Evolutionary conservation across 2,888 invertebrate genomes (phyloP).

Genomic region (Calliscelio sp.): DNA sequence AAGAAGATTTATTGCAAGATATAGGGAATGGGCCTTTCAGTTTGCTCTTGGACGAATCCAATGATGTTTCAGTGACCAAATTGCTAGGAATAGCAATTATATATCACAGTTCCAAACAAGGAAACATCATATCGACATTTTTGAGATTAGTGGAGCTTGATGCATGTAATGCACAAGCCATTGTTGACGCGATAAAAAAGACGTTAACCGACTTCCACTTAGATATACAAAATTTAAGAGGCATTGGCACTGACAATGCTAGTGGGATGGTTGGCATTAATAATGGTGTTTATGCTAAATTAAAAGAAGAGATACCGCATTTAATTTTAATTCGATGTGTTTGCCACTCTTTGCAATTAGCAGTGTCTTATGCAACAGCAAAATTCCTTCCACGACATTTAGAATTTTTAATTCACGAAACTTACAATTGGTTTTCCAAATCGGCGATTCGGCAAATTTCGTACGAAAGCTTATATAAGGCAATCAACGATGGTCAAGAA

Average conservation of each 20-base stretch:
- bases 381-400: neutral
- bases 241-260: slow-evolving; percentile 83
- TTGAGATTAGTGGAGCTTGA: slow-evolving; percentile 77
- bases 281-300: slow-evolving; percentile 79
- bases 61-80: slow-evolving; percentile 63
- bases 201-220: neutral
- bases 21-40: slow-evolving; percentile 75
- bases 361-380: neutral
- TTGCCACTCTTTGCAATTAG: neutral
- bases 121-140: slow-evolving; percentile 37
- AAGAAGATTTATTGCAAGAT: slow-evolving; percentile 47
- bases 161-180: slow-evolving; percentile 1
- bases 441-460: slow-evolving; percentile 50
- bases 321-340: neutral
- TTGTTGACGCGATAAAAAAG: slow-evolving; percentile 27
- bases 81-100: slow-evolving; percentile 37
- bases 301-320: neutral
- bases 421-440: slow-evolving; percentile 9
- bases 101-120: slow-evolving; percentile 30
- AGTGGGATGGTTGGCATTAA: slow-evolving; percentile 69
- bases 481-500: slow-evolving; percentile 1
- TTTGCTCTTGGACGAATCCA: slow-evolving; percentile 77
- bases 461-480: slow-evolving; percentile 64
- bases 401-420: neutral
- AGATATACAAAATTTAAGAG: slow-evolving; percentile 74